Base-by-base conservation (phyloP, 2,888 invertebrate genomes). In the Polydesmus complanatus region DNA sequence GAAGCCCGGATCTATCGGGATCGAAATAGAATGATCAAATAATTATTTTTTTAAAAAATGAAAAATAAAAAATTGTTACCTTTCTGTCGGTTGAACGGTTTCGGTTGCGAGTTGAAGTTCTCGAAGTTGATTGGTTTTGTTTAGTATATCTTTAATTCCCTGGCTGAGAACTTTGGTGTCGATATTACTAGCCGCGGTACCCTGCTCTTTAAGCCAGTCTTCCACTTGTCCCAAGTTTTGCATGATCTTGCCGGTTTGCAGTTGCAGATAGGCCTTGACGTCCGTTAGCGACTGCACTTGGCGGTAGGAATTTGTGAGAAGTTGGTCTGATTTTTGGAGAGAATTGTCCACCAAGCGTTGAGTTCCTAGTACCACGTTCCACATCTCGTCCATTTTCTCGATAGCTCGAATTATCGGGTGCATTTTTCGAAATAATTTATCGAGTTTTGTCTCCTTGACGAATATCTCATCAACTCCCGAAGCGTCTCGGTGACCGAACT, bases 341-440 rank as follows among this genome's bases (percentile, higher is more conserved):
- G 90, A 77, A 72, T 88, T 84, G 72, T 90, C 89, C 0, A 90
- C 88, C 0, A 88, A 87, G 68, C 86, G 88, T 71, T 90, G 90
- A 2, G 89, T 89, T 18, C 89, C 89, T 1, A 89, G 88, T 14
- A 90, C 88, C 2, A 89, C 88, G 71, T 88, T 85, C 89, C 89
- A 90, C 2, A 90, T 88, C 74, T 90, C 87, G 68, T 90, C 89
- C 88, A 90, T 89, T 74, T 89, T 89, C 71, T 88, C 88, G 0
- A 88, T 86, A 1, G 89, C 88, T 60, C 83, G 84, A 18, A 62
- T n/a, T 11, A 62, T 47, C 0, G 90, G 89, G 66, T 84, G 82
- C 71, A 89, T 88, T 75, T 88, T 86, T 69, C 85, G 83, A 1
- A 86, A 86, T 27, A 90, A 78, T 2, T 80, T 82, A 73, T 90